Percentiles rank a stretch among this genome's conserved stretches.
Evolutionary conservation across 2,113 vertebrate species (phyloP).

Genomic region (Arothron firmamentum): DNA sequence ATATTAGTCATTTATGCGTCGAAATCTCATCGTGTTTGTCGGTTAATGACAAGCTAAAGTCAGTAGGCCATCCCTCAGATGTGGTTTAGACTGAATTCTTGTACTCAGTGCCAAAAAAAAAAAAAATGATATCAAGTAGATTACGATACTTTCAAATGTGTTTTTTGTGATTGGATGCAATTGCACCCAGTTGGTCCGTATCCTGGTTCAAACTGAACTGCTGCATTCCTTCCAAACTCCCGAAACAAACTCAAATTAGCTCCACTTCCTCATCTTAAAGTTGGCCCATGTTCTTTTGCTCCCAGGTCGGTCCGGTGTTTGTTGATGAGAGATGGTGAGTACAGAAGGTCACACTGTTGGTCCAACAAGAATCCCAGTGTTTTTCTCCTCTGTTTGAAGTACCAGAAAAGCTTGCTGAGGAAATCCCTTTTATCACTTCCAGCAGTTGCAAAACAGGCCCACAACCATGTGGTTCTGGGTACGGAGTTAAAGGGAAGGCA

Average conservation of each 20-base stretch:
- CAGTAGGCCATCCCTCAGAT: no score
- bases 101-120: slow-evolving; percentile 10
- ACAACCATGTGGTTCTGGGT: slow-evolving; percentile 31
- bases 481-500: slow-evolving; percentile 21
- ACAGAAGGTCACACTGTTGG: slow-evolving; percentile 19
- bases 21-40: no score
- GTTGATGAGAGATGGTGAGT: slow-evolving; percentile 46
- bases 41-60: no score
- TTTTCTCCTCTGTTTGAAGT: slow-evolving; percentile 27
- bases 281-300: slow-evolving; percentile 56
- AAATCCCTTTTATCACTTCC: slow-evolving; percentile 60
- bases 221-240: slow-evolving; percentile 58
- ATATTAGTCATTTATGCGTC: no score
- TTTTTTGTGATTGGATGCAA: no score
- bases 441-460: slow-evolving; percentile 39
- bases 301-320: slow-evolving; percentile 31
- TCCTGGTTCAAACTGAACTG: slow-evolving; percentile 42
- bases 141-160: background rate
- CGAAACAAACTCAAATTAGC: slow-evolving; percentile 67
- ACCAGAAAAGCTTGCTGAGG: slow-evolving; percentile 19
- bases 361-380: slow-evolving; percentile 15
- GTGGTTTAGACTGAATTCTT: no score
- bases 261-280: slow-evolving; percentile 75
- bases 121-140: slow-evolving; percentile 15
- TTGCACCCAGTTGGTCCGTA: slow-evolving; percentile 21